Evolutionary conservation across 2,797 vertebrate species (phyloP).

Genomic region (Phalanger gymnotis): DNA sequence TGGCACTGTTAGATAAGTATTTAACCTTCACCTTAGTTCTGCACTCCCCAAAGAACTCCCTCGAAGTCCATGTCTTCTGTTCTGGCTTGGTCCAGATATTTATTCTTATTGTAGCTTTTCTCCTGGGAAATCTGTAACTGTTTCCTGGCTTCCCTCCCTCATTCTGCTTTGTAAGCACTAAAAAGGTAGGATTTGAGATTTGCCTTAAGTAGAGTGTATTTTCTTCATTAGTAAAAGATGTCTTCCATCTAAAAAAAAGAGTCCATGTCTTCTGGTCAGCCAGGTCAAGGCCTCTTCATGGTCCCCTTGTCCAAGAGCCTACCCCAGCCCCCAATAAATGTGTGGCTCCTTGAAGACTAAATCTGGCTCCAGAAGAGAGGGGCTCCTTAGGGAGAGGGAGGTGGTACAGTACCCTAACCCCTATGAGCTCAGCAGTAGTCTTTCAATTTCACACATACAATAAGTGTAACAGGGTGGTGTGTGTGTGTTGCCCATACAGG

Average conservation of each 20-base stretch:
- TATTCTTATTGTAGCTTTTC: slow-evolving; percentile 69
- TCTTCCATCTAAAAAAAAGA: slow-evolving; percentile 36
- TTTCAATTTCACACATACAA: neutral
- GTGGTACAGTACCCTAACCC: neutral
- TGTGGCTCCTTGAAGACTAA: neutral
- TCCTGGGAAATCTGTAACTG: slow-evolving; percentile 68
- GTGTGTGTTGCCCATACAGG: neutral
- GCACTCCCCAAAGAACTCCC: neutral
- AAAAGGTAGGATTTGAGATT: slow-evolving; percentile 71
- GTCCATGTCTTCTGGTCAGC: neutral
- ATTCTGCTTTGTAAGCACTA: slow-evolving; percentile 69
- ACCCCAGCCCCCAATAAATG: neutral
- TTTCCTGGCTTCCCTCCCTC: slow-evolving; percentile 64
- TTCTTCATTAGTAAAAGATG: slow-evolving; percentile 58
- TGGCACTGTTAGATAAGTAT: neutral
- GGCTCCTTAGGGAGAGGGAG: neutral
- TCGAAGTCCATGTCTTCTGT: neutral
- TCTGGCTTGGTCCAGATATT: slow-evolving; percentile 63
- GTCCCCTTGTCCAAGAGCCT: neutral
- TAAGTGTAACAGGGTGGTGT: neutral
- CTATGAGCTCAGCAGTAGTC: neutral
- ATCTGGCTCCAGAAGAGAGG: neutral
- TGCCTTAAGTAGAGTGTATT: slow-evolving; percentile 64
- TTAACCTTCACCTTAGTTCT: neutral
- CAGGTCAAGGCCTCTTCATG: neutral